These are phyloP conservation scores for Labrus mixtus DNA, from an alignment of 2,113 vertebrate species.

Conservation along the genomic window DNA sequence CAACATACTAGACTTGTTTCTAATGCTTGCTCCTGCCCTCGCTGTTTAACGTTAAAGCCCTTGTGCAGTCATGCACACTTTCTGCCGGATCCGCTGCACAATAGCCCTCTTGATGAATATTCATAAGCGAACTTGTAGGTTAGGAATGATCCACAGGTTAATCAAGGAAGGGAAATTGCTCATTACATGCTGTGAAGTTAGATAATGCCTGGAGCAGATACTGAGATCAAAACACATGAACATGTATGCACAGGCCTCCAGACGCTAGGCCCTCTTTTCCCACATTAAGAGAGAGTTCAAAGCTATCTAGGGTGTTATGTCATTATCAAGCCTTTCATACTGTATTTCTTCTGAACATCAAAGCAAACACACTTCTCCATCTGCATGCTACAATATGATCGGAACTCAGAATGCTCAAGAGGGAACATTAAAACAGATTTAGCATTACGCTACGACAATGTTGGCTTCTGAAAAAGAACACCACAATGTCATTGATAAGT, in stretches of 20 bases:
- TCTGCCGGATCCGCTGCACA: slow-evolving; percentile 27
- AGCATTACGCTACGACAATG: neutral
- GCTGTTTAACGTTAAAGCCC: slow-evolving; percentile 28
- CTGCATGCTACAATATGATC: slow-evolving; percentile 48
- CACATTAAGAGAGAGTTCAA: slow-evolving; percentile 69
- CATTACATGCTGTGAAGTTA: slow-evolving; percentile 67
- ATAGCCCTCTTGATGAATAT: slow-evolving; percentile 57
- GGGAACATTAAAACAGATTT: slow-evolving; percentile 35
- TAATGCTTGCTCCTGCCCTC: neutral
- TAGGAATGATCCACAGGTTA: slow-evolving; percentile 68
- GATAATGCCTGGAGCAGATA: slow-evolving; percentile 69
- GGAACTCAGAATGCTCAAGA: slow-evolving; percentile 52
- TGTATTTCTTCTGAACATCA: slow-evolving; percentile 68
- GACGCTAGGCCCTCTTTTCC: slow-evolving; percentile 61
- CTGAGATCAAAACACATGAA: slow-evolving; percentile 73
- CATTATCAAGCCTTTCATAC: slow-evolving; percentile 71
- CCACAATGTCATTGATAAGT: slow-evolving; percentile 37
- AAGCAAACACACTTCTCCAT: slow-evolving; percentile 64
- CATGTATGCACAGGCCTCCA: slow-evolving; percentile 61
- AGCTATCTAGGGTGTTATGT: slow-evolving; percentile 65
- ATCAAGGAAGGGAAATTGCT: slow-evolving; percentile 68
- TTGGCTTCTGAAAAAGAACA: neutral
- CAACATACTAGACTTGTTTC: neutral
- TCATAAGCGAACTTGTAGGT: slow-evolving; percentile 55
- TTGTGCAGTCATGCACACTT: neutral